A percentile compares a stretch with the other conserved stretches of the same genome.
Evolutionary conservation across 2,888 invertebrate genomes (phyloP).

Genomic region (Nowickia ferox): DNA sequence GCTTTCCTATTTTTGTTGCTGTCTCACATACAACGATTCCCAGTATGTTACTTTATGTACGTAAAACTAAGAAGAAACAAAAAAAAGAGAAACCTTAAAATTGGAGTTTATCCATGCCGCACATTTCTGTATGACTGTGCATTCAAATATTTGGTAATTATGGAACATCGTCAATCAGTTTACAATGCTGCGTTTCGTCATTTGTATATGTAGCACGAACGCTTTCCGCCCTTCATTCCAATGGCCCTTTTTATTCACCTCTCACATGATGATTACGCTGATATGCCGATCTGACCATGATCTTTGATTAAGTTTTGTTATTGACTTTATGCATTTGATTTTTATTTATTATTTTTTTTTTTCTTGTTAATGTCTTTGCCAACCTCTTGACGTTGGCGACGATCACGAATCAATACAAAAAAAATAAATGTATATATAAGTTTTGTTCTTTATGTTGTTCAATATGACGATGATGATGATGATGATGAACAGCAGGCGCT

Average conservation of each 20-base stretch:
- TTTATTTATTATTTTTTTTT: not conserved
- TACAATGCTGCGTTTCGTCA: slow-evolving; percentile 57
- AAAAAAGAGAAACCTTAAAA: slow-evolving; percentile 20
- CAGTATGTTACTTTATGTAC: slow-evolving; percentile 56
- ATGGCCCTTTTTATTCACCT: slow-evolving; percentile 46
- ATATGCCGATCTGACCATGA: slow-evolving; percentile 53
- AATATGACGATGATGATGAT: slow-evolving; percentile 37
- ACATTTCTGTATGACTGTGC: slow-evolving; percentile 11
- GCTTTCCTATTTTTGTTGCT: slow-evolving; percentile 28
- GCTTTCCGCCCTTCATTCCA: slow-evolving; percentile 36
- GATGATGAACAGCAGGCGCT: slow-evolving; percentile 70
- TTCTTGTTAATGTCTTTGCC: slow-evolving; percentile 54
- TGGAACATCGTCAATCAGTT: slow-evolving; percentile 71
- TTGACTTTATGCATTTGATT: slow-evolving; percentile 49
- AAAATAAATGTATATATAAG: not conserved
- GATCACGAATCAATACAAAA: slow-evolving; percentile 68
- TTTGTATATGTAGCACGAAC: slow-evolving; percentile 34
- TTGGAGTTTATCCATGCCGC: slow-evolving; percentile 34
- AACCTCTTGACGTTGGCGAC: slow-evolving; percentile 67
- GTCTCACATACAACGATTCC: slow-evolving; percentile 35
- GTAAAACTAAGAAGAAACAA: not conserved
- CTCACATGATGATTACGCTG: slow-evolving; percentile 38
- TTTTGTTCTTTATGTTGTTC: slow-evolving; percentile 33
- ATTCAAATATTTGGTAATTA: slow-evolving; percentile 65
- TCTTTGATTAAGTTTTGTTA: slow-evolving; percentile 70